Evolutionary conservation across 2,113 vertebrate genomes (phyloP).

Genomic region (Scalopus aquaticus): DNA sequence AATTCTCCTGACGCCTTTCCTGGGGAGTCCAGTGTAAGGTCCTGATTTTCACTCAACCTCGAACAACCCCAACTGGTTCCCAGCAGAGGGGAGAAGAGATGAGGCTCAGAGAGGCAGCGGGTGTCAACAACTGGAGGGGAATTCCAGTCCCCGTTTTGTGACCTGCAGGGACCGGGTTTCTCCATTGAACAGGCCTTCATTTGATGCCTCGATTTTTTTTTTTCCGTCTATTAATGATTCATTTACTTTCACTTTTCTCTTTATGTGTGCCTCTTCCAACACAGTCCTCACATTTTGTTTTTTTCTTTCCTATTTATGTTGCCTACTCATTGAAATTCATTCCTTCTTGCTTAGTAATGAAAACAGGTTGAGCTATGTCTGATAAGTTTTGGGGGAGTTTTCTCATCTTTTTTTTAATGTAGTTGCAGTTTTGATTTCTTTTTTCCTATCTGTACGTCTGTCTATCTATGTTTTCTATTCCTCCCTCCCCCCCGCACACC

Average conservation of each 20-base stretch:
- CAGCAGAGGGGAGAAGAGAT: not conserved
- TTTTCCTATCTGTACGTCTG: too few species aligned
- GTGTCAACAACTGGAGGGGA: not conserved
- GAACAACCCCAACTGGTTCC: not conserved
- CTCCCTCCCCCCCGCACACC: too few species aligned
- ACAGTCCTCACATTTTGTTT: not conserved
- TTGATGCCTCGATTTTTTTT: not conserved
- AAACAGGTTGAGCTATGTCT: not conserved
- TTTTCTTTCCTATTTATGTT: not conserved
- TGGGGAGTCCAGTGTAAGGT: accelerated
- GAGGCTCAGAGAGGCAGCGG: not conserved
- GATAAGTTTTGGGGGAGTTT: not conserved
- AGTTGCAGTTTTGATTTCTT: not conserved
- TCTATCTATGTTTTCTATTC: too few species aligned
- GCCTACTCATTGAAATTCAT: not conserved
- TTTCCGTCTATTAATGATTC: not conserved
- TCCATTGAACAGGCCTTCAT: not conserved
- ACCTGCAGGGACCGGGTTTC: not conserved
- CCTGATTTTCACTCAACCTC: not conserved
- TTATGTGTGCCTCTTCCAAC: not conserved
- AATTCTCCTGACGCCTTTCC: too few species aligned
- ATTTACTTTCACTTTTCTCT: not conserved
- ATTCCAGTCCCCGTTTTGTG: accelerated
- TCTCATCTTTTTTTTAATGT: not conserved
- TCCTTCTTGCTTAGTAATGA: not conserved